Evolutionary conservation across 2,113 vertebrate species (phyloP), one percentile per base, ranked within the genome.

Genomic region (Psophia crepitans): DNA sequence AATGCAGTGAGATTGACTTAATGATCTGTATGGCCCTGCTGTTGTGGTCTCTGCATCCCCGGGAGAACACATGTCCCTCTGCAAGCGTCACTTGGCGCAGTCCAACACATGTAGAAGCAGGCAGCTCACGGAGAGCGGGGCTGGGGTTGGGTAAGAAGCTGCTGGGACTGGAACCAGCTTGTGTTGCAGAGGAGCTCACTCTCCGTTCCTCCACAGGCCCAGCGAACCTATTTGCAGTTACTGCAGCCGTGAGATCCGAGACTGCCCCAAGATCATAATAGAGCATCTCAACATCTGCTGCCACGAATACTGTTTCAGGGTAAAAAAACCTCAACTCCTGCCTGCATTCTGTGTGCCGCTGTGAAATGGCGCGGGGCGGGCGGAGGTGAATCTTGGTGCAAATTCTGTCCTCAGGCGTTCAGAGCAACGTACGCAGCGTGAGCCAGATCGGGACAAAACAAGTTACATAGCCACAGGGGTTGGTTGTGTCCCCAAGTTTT

Each of bases 261-360:
- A 98, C 26, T 98, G 99, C 60, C 98, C 98, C 63, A 99, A 98
- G 97, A 99, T 99, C 97, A 98, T 98, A 70, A 97, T 99, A 16
- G 99, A 99, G 78, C 98, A 99, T 89, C 98, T 99, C 22, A 98
- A 98, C 69, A 98, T 99, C 96, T 98, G 97, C 97, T 99, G 98
- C 95, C 99, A 99, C 2, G 98, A 99, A 28, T 93, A 78, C 80
- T 99, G 99, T 90, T 99, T 99, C 97, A 98, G 99, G 99, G 99
- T 98, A 86, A 97, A 70, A n/a, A n/a, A 48, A 30, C 17, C 26
- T 43, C 46, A 19, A 17, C 8, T 60, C 6, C 44, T 17, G 39
- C 19, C 46, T 23, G 37, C 37, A 41, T 30, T 21, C 44, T 17
- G 1, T 3, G 35, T 20, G 61, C 86, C 69, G 69, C 89, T 33